Evolutionary conservation across 2,888 invertebrate genomes (phyloP), one percentile per base, ranked within the genome.

Genomic region (Ectobius pallidus): DNA sequence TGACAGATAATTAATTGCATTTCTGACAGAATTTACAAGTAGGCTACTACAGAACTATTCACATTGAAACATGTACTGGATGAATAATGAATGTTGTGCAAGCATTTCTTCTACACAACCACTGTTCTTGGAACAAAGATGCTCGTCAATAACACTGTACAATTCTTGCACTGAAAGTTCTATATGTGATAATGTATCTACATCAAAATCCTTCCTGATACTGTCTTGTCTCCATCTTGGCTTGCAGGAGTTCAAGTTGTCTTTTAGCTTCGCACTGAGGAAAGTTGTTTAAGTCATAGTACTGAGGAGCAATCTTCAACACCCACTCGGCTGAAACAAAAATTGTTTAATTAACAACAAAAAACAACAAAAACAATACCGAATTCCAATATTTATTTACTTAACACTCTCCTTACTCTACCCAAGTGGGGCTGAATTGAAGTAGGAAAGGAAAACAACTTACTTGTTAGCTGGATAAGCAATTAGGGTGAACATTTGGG

Each of bases 251-350:
- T 85, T 97, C 95, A 76, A 98, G 85, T 81, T 97, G 96, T 67
- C 98, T 86, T 80, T 95, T 93, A 6, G 99, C 99, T 84, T 99
- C 99, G 83, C 99, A 98, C 80, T 93, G 93, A 0, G 99, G 99
- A 87, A 99, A 99, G 85, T 98, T 99, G 81, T 92, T 91, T 84
- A 99, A 88, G 83, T 99, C 99, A 83, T 99, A 99, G 87, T 99
- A 99, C 83, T 97, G 97, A 0, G 99, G 97, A 0, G 99, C 97
- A 75, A 98, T 93, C 82, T 92, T 93, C 25, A 99, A 85, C 69
- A 99, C 86, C 99, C 99, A 96, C 82, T 95, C 95, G 78, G 95
- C 95, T 95, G 84, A 42, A 79, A 79, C 55, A 55, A n/a, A n/a
- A n/a, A n/a, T n/a, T n/a, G n/a, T n/a, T n/a, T n/a, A n/a, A n/a